Base-by-base conservation (phyloP, 2,797 vertebrate species). In the Philypnodon macrostomus region DNA sequence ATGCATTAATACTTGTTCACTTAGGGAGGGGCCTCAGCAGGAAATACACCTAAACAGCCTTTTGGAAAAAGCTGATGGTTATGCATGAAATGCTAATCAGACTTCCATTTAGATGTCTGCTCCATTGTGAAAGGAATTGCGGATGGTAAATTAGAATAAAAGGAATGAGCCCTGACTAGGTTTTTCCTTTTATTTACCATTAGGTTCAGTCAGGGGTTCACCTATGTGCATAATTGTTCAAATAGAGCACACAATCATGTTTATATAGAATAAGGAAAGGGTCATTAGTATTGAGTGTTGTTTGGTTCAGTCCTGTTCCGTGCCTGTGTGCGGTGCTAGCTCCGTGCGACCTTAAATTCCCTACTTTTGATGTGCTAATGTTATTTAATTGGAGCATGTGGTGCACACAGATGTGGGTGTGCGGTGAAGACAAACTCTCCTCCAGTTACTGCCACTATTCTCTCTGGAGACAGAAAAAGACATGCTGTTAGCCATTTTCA, bases 351-450 rank as follows among this genome's bases (percentile, higher is more conserved):
- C 33, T 36, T 42, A 47, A 47, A 74, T 80, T 73, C 63, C 44
- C 18, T 40, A 60, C 79, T 85, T 85, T 88, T 88, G 83, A 90
- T 88, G 77, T 89, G 85, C 79, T 86, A 86, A 90, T 89, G 85
- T 73, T 35, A 77, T 76, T 81, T 63, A 75, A 83, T 68, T 55
- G n/a, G 51, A 27, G 4, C 48, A 69, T 64, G 68, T 26, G 19
- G 38, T 11, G 40, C 45, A 67, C 57, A 69, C 63, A 60, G 67
- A 81, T 57, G 62, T 61, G 69, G 44, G 26, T 54, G 49, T 70
- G 65, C 31, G 58, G 18, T 34, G 48, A 51, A 53, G 47, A 45
- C 18, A 52, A 54, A 53, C 37, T 42, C 53, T 53, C 47, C 27
- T 44, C 26, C 17, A 10, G 13, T 15, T 24, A 47, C 44, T 53